A percentile compares a stretch with the other conserved stretches of the same genome.
phyloP scores from a whole-genome alignment of 2,888 invertebrate species.

The Rotaria sp. region DNA sequence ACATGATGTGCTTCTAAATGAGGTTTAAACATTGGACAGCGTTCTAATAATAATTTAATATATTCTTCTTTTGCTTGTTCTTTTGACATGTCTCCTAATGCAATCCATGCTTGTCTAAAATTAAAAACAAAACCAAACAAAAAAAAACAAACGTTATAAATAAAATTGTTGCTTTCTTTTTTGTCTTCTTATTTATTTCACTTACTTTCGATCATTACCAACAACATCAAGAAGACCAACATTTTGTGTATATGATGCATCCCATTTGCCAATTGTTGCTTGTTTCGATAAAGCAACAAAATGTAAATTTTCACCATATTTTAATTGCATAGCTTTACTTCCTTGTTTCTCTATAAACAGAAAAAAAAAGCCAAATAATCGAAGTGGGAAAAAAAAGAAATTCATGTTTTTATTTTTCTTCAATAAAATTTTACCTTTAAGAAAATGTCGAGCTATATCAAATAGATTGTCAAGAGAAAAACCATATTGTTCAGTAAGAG shows the following conservation, averaged over 20 bases:
- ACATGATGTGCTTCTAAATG: conserved; percentile 83
- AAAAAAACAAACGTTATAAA: no score
- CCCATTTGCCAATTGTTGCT: conserved; percentile 68
- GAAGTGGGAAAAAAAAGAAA: no score
- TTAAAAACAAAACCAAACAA: not conserved
- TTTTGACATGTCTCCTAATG: conserved; percentile 73
- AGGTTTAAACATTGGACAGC: conserved; percentile 81
- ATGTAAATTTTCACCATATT: conserved; percentile 83
- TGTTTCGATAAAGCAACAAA: conserved; percentile 86
- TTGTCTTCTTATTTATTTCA: conserved; percentile 45
- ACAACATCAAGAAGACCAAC: conserved; percentile 89
- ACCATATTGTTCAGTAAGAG: not conserved
- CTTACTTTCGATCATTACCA: conserved; percentile 74
- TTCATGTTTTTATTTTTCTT: no score
- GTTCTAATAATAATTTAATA: conserved; percentile 73
- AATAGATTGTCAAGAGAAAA: conserved; percentile 27
- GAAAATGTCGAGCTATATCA: conserved; percentile 33
- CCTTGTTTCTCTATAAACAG: conserved; percentile 76
- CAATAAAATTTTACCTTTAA: not conserved
- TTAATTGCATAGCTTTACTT: conserved; percentile 79
- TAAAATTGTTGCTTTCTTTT: no score
- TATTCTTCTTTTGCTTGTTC: conserved; percentile 86
- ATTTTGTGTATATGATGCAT: conserved; percentile 63
- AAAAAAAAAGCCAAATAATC: conserved; percentile 41
- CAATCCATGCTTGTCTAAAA: conserved; percentile 77